phyloP scores from a whole-genome alignment of 1,140 invertebrate species.

The Tetramorium alpestre region DNA sequence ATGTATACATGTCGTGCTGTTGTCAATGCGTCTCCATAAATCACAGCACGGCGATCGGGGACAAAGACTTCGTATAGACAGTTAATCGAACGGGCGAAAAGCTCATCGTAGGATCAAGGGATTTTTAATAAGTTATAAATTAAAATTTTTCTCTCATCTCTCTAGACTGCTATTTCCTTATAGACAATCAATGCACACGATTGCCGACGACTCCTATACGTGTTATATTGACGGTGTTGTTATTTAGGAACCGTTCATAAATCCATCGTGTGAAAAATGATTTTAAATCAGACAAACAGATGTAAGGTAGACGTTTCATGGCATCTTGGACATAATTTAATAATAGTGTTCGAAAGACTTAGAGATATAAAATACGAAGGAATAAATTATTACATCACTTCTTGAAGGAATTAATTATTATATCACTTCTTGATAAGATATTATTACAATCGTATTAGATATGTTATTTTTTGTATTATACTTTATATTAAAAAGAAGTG shows the following conservation, averaged over 20 bases:
- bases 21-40: slow-evolving; percentile 78
- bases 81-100: slow-evolving; percentile 66
- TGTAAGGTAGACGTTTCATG: background rate
- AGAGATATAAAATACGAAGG: background rate
- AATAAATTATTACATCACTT: slow-evolving; percentile 5
- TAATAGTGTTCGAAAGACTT: background rate
- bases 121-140: slow-evolving; percentile 82
- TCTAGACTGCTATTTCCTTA: slow-evolving; percentile 76
- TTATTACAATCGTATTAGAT: background rate
- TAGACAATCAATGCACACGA: slow-evolving; percentile 76
- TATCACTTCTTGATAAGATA: background rate
- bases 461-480: background rate
- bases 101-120: slow-evolving; percentile 70
- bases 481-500: background rate
- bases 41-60: slow-evolving; percentile 74
- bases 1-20: slow-evolving; percentile 72
- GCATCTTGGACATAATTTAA: background rate
- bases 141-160: slow-evolving; percentile 72
- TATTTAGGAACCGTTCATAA: background rate
- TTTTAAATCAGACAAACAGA: slow-evolving; percentile 7
- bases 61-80: slow-evolving; percentile 67
- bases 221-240: slow-evolving; percentile 32
- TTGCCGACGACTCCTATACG: background rate
- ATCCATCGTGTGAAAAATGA: background rate
- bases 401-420: background rate